Percentiles rank a stretch among this genome's conserved stretches.
Conservation (phyloP, 2,113 vertebrate species). For the Actenoides hombroni region DNA sequence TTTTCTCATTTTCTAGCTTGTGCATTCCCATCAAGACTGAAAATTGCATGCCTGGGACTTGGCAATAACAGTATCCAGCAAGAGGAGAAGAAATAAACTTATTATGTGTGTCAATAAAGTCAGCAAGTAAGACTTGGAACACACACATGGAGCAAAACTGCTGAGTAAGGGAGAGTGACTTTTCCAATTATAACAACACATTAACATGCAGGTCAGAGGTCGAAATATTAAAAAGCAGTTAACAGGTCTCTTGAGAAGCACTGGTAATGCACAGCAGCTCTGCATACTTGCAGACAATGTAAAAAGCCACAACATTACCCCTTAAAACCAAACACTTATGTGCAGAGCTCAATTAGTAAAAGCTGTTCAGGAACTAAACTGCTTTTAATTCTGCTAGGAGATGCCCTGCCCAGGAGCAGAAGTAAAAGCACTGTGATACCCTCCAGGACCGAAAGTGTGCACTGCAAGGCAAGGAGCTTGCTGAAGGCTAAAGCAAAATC, state of each 20-base stretch:
- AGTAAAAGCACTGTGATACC: not conserved
- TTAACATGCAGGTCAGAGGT: slow-evolving; percentile 55
- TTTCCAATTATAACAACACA: slow-evolving; percentile 54
- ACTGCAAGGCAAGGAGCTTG: not conserved
- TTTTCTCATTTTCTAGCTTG: not conserved
- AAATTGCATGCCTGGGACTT: slow-evolving; percentile 10
- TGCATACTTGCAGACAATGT: slow-evolving; percentile 40
- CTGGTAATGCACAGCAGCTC: slow-evolving; percentile 8
- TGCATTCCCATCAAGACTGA: not conserved
- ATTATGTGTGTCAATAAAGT: slow-evolving; percentile 50
- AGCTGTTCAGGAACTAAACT: not conserved
- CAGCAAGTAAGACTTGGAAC: slow-evolving; percentile 48
- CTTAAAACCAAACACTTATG: not conserved
- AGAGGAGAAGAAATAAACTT: slow-evolving; percentile 39
- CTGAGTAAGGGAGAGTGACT: slow-evolving; percentile 49
- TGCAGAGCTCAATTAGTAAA: not conserved
- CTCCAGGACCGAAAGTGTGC: not conserved
- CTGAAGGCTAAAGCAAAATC: not conserved
- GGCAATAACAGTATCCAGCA: not conserved
- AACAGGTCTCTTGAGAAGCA: slow-evolving; percentile 36
- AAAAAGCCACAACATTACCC: slow-evolving; percentile 26
- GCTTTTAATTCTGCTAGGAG: not conserved
- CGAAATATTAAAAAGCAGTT: slow-evolving; percentile 36
- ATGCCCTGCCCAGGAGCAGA: not conserved
- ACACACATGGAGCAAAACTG: slow-evolving; percentile 44